A percentile compares a stretch with the other conserved stretches of the same genome.
Conservation (phyloP, 2,113 vertebrate genomes). For the Alectura lathami region DNA sequence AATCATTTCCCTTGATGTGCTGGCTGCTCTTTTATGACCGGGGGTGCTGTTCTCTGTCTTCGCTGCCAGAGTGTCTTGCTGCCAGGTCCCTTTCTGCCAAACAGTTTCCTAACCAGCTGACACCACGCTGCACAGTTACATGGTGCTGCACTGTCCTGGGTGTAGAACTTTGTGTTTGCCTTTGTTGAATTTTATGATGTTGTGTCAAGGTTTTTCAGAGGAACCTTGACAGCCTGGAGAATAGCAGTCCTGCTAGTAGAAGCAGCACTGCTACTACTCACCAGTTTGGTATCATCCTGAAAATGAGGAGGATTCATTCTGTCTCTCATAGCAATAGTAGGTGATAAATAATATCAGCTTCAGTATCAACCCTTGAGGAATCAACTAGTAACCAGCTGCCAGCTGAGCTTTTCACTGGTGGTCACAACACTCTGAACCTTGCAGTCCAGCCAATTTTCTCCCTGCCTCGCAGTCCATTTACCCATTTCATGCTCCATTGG, state of each 20-base stretch:
- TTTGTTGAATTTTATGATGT: background rate
- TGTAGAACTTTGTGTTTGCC: background rate
- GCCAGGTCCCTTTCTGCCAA: background rate
- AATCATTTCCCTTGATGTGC: background rate
- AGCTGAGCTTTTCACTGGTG: background rate
- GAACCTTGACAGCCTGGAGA: background rate
- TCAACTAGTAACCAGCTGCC: background rate
- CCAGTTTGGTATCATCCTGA: background rate
- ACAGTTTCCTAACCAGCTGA: background rate
- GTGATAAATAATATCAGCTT: background rate
- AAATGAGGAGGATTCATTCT: background rate
- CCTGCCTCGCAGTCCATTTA: background rate
- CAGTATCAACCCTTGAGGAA: background rate
- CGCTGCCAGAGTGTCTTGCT: background rate
- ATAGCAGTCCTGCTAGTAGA: background rate
- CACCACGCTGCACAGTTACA: background rate
- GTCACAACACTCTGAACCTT: background rate
- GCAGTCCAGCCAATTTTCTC: background rate
- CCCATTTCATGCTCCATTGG: background rate
- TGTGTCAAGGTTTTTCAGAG: background rate
- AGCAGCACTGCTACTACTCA: background rate
- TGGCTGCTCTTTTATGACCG: background rate
- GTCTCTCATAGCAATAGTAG: background rate
- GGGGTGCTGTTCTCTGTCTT: background rate
- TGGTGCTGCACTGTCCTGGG: background rate